These are phyloP conservation scores for Ariolimax columbianus DNA, from an alignment of 2,888 invertebrate genomes.

Conservation along the genomic window DNA sequence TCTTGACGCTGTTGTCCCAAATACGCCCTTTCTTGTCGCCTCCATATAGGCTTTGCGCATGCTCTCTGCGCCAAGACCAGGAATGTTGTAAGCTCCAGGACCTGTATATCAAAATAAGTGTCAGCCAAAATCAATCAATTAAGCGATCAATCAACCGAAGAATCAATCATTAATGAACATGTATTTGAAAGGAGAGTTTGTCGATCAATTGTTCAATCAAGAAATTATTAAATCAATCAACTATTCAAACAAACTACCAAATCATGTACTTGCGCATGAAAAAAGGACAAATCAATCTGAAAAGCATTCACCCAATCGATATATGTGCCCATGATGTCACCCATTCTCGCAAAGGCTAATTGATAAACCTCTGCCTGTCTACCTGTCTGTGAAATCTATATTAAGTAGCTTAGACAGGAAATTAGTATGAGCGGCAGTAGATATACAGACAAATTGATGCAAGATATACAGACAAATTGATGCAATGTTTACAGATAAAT, in stretches of 20 bases:
- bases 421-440: no score
- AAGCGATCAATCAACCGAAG: not conserved
- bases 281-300: no score
- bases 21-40: constrained; percentile 77
- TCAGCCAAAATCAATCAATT: not conserved
- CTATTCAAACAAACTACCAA: not conserved
- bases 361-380: no score
- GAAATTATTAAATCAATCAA: not conserved
- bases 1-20: constrained; percentile 76
- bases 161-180: not conserved
- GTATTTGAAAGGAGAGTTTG: not conserved
- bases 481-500: no score
- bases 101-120: constrained; percentile 60
- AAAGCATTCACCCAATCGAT: no score
- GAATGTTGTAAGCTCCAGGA: constrained; percentile 77
- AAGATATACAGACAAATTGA: no score
- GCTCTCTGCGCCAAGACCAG: constrained; percentile 77
- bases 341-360: no score
- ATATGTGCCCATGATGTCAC: no score
- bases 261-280: no score
- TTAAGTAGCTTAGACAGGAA: no score
- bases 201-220: not conserved
- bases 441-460: no score
- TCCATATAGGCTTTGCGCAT: constrained; percentile 78
- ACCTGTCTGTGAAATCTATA: no score